Evolutionary conservation across 1,140 invertebrate species (phyloP), one percentile per base, ranked within the genome.

Genomic region (Vanessa tameamea): DNA sequence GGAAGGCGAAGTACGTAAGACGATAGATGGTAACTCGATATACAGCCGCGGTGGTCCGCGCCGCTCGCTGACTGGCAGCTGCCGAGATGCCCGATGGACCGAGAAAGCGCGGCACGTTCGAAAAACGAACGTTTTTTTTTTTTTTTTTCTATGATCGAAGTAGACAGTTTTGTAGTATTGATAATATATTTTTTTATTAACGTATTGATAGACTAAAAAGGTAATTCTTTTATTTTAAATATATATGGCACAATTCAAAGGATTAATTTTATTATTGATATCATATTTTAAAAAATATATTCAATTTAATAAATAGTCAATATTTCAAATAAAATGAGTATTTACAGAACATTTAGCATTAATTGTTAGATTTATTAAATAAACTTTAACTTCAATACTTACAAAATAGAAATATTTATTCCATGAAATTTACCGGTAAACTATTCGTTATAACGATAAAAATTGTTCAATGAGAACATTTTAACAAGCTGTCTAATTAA

Each of bases 1-100:
- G 87, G 89, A 90, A 90, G 87, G 86, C 84, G 77, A 86, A 81
- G 85, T 43, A 2, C 37, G 37, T 87, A 87, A 89, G 86, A 88
- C 83, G 87, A 89, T 89, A 91, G 89, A 89, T 79, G 84, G 90
- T 88, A 92, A 92, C 88, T 31, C 72, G 88, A 92, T 82, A 85
- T 78, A 73, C 71, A 72, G 79, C 78, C 82, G 82, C 87, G 88
- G 90, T 92, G 90, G 90, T 92, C 90, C 78, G 73, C 77, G 69
- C 83, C 69, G 78, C 78, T 75, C 66, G 67, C 73, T 90, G 88
- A 92, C 82, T 90, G 90, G 88, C 90, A 90, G 79, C 83, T 92
- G 86, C 85, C 86, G 84, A 85, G 82, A 92, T 91, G 90, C 88
- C 88, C 88, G 88, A 90, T 92, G 83, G 90, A 92, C 88, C 90